Evolutionary conservation across 2,113 vertebrate species (phyloP), one percentile per base, ranked within the genome.

Genomic region (Alligator mississippiensis): DNA sequence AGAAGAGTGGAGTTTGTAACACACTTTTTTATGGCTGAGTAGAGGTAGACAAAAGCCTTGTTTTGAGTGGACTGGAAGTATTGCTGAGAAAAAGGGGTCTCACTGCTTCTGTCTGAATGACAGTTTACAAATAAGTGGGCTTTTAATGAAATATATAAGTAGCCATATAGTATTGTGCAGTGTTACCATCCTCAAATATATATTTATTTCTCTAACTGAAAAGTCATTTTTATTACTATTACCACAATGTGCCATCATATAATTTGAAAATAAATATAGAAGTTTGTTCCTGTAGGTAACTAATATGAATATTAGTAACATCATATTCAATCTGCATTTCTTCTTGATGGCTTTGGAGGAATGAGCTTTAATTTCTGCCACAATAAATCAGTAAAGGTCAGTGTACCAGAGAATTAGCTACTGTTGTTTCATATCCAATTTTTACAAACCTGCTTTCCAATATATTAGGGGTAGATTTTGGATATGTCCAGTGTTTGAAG

Each of bases 21-120:
- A 74, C 47, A 47, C 54, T 5, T 34, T 82, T 86, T 55, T 64
- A 62, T 63, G 15, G 82, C 77, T 55, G 11, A 82, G 4, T 60
- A 92, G 85, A 88, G 38, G 12, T 30, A 89, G 64, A 89, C 60
- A 11, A 78, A 86, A 88, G 70, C 25, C 9, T 84, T 91, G 54
- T 27, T 89, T 90, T 11, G 17, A 15, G 11, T 84, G 83, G 47
- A 38, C 11, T 84, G 21, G 9, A 90, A 90, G 6, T 82, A 21
- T 79, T 77, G 24, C 22, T 91, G n/a, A 16, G 54, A 61, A 68
- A 84, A 85, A 64, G 63, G 4, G 1, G 4, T 16, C 82, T 88
- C 1, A 9, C 64, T 85, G 30, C 80, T 89, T 59, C 66, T 92
- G 30, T 68, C 28, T 68, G 66, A 68, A 28, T 19, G 64, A 47